Evolutionary conservation across 2,888 invertebrate species (phyloP).

Genomic region (Aphidoletes aphidimyza): DNA sequence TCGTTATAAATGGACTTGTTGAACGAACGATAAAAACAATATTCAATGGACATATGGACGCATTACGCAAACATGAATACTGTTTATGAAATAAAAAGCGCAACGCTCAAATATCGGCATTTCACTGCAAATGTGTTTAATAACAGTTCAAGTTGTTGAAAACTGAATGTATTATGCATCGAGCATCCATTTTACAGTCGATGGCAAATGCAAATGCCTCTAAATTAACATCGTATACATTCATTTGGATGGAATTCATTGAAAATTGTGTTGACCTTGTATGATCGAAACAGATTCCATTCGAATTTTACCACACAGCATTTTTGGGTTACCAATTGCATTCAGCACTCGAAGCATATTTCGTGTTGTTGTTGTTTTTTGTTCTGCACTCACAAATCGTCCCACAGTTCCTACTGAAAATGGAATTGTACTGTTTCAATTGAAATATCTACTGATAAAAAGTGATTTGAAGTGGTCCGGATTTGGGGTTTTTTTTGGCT

Average conservation of each 20-base stretch:
- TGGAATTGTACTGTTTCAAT: too few species aligned
- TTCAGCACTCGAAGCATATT: background rate
- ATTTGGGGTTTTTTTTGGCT: background rate
- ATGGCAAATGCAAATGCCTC: background rate
- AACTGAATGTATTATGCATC: background rate
- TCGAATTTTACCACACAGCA: background rate
- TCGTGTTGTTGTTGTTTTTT: too few species aligned
- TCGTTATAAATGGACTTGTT: background rate
- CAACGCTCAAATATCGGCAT: background rate
- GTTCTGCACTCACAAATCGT: too few species aligned
- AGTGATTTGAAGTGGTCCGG: background rate
- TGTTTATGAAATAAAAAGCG: background rate
- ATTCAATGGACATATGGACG: background rate
- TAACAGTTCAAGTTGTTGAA: background rate
- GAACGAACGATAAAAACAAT: background rate
- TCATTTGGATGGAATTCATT: background rate
- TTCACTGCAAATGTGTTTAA: background rate
- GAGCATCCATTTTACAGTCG: background rate
- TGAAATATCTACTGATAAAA: too few species aligned
- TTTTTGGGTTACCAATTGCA: background rate
- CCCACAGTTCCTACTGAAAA: too few species aligned
- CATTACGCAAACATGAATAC: conserved; percentile 4
- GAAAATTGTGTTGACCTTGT: background rate
- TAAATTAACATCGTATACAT: conserved; percentile 8
- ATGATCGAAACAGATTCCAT: background rate